A percentile compares a stretch with the other conserved stretches of the same genome.
Evolutionary conservation across 2,797 vertebrate genomes (phyloP).

Genomic region (Mallotus villosus): DNA sequence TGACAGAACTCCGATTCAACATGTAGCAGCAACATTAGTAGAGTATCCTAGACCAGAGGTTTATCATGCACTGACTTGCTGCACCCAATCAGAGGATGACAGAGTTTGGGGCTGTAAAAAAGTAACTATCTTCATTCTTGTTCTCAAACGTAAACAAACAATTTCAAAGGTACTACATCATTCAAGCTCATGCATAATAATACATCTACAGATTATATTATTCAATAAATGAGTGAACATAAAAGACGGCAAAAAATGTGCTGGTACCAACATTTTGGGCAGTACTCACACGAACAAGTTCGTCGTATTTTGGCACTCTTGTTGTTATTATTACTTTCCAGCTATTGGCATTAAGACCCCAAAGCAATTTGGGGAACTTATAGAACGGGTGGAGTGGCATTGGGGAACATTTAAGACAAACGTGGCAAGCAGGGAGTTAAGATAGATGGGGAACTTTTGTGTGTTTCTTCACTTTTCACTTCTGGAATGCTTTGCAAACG

Average conservation of each 20-base stretch:
- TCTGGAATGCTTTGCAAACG: slow-evolving; percentile 80
- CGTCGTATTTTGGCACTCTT: slow-evolving; percentile 67
- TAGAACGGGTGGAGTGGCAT: slow-evolving; percentile 37
- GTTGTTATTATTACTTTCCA: slow-evolving; percentile 20
- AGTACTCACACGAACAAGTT: slow-evolving; percentile 74
- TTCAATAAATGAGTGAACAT: neutral
- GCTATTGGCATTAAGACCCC: slow-evolving; percentile 43
- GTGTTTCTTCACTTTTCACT: slow-evolving; percentile 65
- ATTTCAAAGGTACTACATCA: slow-evolving; percentile 18
- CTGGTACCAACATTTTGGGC: slow-evolving; percentile 58
- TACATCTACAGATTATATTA: slow-evolving; percentile 25
- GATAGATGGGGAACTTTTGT: slow-evolving; percentile 58
- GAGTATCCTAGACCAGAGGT: too few relatives aligned
- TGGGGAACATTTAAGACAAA: slow-evolving; percentile 23
- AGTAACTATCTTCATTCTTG: neutral
- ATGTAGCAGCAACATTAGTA: too few relatives aligned
- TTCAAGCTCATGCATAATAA: slow-evolving; percentile 54
- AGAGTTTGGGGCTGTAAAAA: neutral
- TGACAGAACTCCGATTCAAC: too few relatives aligned
- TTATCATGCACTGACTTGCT: neutral
- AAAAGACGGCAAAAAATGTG: slow-evolving; percentile 46
- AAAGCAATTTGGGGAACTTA: slow-evolving; percentile 39
- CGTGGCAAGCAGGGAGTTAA: slow-evolving; percentile 57
- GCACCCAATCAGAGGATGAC: neutral
- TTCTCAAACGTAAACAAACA: neutral